Evolutionary conservation across 1,140 invertebrate species (phyloP), one percentile per base, ranked within the genome.

Genomic region (Bradynema listronoti): DNA sequence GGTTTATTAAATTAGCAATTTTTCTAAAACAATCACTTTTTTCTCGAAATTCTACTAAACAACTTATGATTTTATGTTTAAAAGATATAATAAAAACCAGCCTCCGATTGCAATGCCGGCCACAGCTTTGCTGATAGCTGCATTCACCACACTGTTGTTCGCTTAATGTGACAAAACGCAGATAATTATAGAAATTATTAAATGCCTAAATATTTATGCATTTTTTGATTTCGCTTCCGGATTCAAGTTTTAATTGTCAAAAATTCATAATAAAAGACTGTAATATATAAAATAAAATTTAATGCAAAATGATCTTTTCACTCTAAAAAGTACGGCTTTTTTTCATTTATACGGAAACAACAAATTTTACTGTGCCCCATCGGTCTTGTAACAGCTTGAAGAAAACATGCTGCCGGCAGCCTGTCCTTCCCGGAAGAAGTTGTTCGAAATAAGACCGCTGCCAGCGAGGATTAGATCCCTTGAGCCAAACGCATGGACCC

Each of bases 401-500:
- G 47, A 76, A 76, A 9, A 78, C 71, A 41, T 76, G 73, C 22
- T 73, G 52, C 16, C 73, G 51, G 56, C 73, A 76, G n/a, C 73
- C 73, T 14, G 51, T 77, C 9, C 58, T 16, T 6, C 73, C 73
- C 22, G 73, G 73, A 24, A 75, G 53, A n/a, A 75, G 56, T 49
- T 75, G 73, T 29, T 77, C 71, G 55, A 75, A 75, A 47, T 78
- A 75, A n/a, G 59, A 57, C 1, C 74, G 56, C n/a, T 59, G 33
- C 66, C 55, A 73, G 47, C 68, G 64, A 30, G 52, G 51, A 57
- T 60, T 72, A 34, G 52, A 56, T 16, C 73, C 73, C 36, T 75
- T 68, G 11, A 78, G 47, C 73, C 73, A 78, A 50, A 76, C 68
- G 53, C 73, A 76, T 4, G 75, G 73, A 0, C 75, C 75, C 73